Base-by-base conservation (phyloP, 2,888 invertebrate species). In the Limnephilus auricula region DNA sequence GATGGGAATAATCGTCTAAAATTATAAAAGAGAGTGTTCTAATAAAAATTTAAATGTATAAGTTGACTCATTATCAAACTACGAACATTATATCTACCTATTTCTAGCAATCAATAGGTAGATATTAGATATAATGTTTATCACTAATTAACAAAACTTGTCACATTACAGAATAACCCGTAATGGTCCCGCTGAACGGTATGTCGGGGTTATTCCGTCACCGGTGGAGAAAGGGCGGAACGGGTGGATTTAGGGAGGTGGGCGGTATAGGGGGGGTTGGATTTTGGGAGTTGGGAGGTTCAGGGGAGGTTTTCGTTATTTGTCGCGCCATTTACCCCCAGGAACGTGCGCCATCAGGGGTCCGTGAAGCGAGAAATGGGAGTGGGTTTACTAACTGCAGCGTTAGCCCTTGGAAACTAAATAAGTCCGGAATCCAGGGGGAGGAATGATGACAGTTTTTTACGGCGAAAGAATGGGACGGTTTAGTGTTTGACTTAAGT, bases 251-350 rank as follows among this genome's bases (percentile, higher is more conserved):
- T 80, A 10, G 79, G 79, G 37, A 4, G 79, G 13, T 10, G 50
- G 87, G 83, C 0, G 82, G 37, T 6, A n/a, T 32, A 82, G 13
- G 10, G 31, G 31, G 80, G 80, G 80, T 13, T 80, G 80, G 32
- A 32, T 80, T 32, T 80, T 34, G 79, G 79, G 37, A 12, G 79
- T n/a, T 10, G 50, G 87, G 83, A 2, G 82, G 65, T 13, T 34
- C 15, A 82, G 80, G 88, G 92, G 88, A n/a, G 79, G 90, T 80
- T 85, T 79, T 87, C 85, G 93, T 92, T 92, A 93, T 93, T 93
- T 93, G 93, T 93, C 93, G 93, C 91, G 92, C 93, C 93, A 93
- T 93, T 93, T 93, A 92, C 90, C 87, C 87, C 79, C 87, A 45
- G 93, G 93, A 92, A 92, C 92, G 92, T 89, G 89, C 92, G 92